Base-by-base conservation (phyloP, 2,113 vertebrate genomes). In the Lichenostomus cassidix region DNA sequence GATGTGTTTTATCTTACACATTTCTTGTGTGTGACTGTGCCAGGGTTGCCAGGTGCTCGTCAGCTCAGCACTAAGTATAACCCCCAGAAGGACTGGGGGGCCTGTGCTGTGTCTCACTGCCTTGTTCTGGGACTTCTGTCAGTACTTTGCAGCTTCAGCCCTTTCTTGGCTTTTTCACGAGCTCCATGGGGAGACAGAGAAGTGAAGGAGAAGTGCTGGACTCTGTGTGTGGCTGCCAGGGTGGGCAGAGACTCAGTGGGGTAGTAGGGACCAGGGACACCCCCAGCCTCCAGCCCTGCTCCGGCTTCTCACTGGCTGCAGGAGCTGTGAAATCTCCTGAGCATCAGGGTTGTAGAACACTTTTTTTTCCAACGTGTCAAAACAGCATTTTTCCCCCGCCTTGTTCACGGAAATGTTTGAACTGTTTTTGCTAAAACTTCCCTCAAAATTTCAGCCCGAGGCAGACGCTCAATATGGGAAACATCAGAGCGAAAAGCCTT, bases 271-370 rank as follows among this genome's bases (percentile, higher is more conserved):
- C 29, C 1, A 2, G 27, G 18, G 55, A 7, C 33, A 41, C 24
- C 41, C 14, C 0, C 14, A 5, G 15, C 65, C 46, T 39, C 33
- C 70, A 52, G 29, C 50, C 35, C 46, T 5, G 55, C 75, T 33
- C 64, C 0, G 0, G n/a, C 68, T n/a, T 33, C 62, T 35, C 1
- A 0, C 18, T 0, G 2, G 7, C 60, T 13, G 5, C 47, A 6
- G 82, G 58, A 11, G 18, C 16, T 31, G 27, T 1, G 35, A 20
- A 44, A 15, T 12, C n/a, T 63, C 62, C 41, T 15, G 60, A 47
- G 63, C 10, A 0, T 15, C n/a, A 4, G 7, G 23, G 9, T 11
- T 47, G 56, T 27, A 18, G 29, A 71, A 28, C 1, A 0, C 15
- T 41, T 76, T 12, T 17, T 52, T 29, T 39, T 16, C 7, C 49